phyloP scores from a whole-genome alignment of 2,797 vertebrate genomes.

The Centropyge bicolor region DNA sequence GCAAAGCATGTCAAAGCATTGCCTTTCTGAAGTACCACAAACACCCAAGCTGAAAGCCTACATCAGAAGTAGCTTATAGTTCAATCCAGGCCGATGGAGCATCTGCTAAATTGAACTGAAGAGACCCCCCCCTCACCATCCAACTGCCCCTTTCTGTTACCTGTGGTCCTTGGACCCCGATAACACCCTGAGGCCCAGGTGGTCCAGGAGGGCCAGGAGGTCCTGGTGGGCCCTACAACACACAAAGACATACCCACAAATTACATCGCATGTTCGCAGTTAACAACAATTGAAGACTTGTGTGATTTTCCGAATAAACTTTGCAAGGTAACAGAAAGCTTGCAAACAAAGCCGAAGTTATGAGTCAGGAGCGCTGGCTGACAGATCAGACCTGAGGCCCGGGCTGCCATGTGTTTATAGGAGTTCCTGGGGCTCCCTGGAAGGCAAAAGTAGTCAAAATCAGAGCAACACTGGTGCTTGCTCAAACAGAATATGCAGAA shows the following conservation, averaged over 20 bases:
- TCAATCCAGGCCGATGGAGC: conserved; percentile 65
- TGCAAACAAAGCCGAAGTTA: conserved; percentile 54
- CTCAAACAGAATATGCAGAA: conserved; percentile 37
- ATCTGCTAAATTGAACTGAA: conserved; percentile 63
- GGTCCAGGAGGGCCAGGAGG: conserved; percentile 90
- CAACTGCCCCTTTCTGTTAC: conserved; percentile 78
- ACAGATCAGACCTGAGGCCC: conserved; percentile 92
- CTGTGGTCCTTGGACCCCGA: conserved; percentile 89
- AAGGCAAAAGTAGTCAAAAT: conserved; percentile 73
- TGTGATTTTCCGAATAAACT: conserved; percentile 34
- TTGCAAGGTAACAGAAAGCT: conserved; percentile 40
- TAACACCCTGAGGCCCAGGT: conserved; percentile 90
- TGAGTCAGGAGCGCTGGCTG: conserved; percentile 45
- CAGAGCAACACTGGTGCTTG: conserved; percentile 46
- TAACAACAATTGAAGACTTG: conserved; percentile 12
- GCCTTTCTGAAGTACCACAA: conserved; percentile 49
- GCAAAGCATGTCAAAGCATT: conserved; percentile 70
- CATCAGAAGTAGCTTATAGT: conserved; percentile 40
- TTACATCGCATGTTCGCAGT: conserved; percentile 3
- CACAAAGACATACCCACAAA: conserved; percentile 38
- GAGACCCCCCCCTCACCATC: conserved; percentile 15
- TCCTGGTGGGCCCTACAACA: conserved; percentile 90
- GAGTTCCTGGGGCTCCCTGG: conserved; percentile 93
- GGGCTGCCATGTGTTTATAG: conserved; percentile 87
- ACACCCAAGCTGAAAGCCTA: conserved; percentile 71